Conservation (phyloP, 2,113 vertebrate genomes). For the Pterocles burchelli region DNA sequence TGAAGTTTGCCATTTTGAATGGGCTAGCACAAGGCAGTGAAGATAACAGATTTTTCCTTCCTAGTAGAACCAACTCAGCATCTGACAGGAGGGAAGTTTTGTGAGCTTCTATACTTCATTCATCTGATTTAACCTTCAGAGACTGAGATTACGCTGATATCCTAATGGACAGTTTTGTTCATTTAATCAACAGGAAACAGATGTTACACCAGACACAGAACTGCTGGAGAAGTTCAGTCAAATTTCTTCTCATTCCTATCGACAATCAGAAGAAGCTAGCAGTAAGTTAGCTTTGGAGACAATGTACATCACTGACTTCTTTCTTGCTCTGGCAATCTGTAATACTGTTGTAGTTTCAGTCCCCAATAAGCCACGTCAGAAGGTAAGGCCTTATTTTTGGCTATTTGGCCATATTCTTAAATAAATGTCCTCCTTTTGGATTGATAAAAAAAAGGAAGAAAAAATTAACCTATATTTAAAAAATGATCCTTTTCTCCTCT, state of each 20-base stretch:
- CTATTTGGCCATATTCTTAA: background rate
- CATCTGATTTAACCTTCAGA: background rate
- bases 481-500: background rate
- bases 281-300: constrained; percentile 66
- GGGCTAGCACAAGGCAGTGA: background rate
- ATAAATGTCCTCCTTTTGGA: background rate
- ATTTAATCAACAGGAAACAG: constrained; percentile 81
- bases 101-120: background rate
- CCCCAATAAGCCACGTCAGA: constrained; percentile 77
- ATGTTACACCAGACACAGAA: constrained; percentile 85
- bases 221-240: constrained; percentile 82
- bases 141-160: background rate
- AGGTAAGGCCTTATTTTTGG: constrained; percentile 68
- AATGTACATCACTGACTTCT: constrained; percentile 87
- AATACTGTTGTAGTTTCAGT: constrained; percentile 94
- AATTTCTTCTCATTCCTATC: constrained; percentile 66
- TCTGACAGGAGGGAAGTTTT: background rate
- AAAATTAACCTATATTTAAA: background rate
- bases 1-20: background rate
- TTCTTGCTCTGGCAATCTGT: constrained; percentile 90
- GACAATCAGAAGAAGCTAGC: background rate
- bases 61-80: background rate
- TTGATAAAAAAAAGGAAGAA: background rate
- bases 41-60: background rate
- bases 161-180: background rate